Base-by-base conservation (phyloP, 2,888 invertebrate species). In the Druceiella hillmani region DNA sequence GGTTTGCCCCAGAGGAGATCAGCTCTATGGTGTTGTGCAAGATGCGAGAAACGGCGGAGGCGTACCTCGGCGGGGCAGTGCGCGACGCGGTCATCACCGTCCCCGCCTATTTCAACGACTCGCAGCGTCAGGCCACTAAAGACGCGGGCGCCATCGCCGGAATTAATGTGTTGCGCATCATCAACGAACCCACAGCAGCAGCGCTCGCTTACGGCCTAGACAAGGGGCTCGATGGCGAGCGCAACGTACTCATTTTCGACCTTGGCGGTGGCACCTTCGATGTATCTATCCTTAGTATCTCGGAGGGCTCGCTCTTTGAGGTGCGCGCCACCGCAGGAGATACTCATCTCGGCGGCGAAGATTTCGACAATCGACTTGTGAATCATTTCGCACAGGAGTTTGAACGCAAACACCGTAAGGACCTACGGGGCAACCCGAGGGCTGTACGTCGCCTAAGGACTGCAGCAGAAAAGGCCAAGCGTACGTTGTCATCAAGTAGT, bases 301-400 rank as follows among this genome's bases (percentile, higher is more conserved):
- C 86, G 55, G 87, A 88, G 61, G 76, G 86, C 2, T 77, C 77
- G 2, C 56, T 78, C 15, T 88, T 87, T 58, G 86, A 87, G 62
- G 89, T 87, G 1, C 85, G 83, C 64, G 72, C 89, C 1, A 90
- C 88, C 4, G 85, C 87, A 22, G 88, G 88, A 9, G 89, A 91
- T 53, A 89, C 89, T 2, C 89, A 87, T 58, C 71, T 88, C 34
- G 87, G 87, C n/a, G 87, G 86, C 11, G 86, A 86, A 62, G 81
- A 85, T 58, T 75, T 75, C 46, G 56, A 78, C 50, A 80, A 74
- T 48, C 64, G 81, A 39, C 60, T 85, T 47, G 82, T 83, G 1
- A 76, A 67, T 41, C 78, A 78, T 51, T 69, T 83, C 27, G 71
- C 75, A 20, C 78, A 82, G 20, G 84, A 85, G 57, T 85, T 85